Percentiles rank a stretch among this genome's conserved stretches.
phyloP scores from a whole-genome alignment of 1,140 invertebrate genomes.

The Halesus radiatus region DNA sequence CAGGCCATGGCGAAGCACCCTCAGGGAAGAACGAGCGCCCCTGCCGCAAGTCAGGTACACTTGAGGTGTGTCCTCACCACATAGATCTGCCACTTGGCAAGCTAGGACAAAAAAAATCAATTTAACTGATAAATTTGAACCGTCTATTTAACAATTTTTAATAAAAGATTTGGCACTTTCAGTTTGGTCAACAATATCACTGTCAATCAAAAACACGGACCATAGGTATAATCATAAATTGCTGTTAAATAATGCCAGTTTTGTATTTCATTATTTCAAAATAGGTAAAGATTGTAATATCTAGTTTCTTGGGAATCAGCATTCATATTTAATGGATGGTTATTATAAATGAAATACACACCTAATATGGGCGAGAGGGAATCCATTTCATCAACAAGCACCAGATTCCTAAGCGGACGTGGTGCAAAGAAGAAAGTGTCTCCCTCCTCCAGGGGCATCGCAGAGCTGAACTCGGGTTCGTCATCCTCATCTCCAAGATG shows the following conservation, averaged over 20 bases:
- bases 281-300: too few species aligned
- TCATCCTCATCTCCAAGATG: constrained; percentile 99
- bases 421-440: constrained; percentile 99
- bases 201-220: constrained; percentile 56
- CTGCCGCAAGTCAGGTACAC: constrained; percentile 96
- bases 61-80: constrained; percentile 99
- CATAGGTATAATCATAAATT: constrained; percentile 48
- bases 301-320: too few species aligned
- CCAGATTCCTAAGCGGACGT: constrained; percentile 93
- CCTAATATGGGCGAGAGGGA: constrained; percentile 96
- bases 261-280: too few species aligned
- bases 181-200: constrained; percentile 52
- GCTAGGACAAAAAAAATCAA: constrained; percentile 58
- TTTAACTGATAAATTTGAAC: background rate
- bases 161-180: constrained; percentile 7
- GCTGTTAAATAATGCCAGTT: too few species aligned
- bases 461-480: constrained; percentile 98
- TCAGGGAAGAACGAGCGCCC: constrained; percentile 91
- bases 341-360: constrained; percentile 64
- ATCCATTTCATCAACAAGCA: constrained; percentile 98
- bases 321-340: too few species aligned
- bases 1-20: constrained; percentile 95
- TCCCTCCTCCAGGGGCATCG: constrained; percentile 97
- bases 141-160: background rate
- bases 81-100: constrained; percentile 82